phyloP scores from a whole-genome alignment of 2,888 invertebrate genomes.

The Cataglyphis livida region DNA sequence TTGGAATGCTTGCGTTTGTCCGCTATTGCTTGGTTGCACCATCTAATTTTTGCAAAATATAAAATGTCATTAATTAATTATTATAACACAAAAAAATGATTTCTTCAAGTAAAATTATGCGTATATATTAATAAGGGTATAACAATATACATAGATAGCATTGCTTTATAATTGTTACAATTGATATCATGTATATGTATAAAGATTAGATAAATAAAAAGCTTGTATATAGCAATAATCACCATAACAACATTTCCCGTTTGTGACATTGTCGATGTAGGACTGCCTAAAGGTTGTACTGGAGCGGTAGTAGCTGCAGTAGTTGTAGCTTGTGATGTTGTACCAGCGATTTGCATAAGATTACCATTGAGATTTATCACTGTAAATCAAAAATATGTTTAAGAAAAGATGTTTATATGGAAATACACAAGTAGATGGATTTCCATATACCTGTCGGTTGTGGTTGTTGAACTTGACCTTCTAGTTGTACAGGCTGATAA shows the following conservation, averaged over 20 bases:
- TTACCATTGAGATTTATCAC: constrained; percentile 92
- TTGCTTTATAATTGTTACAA: constrained; percentile 77
- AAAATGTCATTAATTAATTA: neutral
- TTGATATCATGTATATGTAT: constrained; percentile 79
- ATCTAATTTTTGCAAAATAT: constrained; percentile 84
- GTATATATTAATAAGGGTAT: neutral
- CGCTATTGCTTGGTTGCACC: constrained; percentile 86
- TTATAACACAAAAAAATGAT: neutral
- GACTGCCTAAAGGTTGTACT: constrained; percentile 85
- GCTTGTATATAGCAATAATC: constrained; percentile 82
- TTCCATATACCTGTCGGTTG: constrained; percentile 87
- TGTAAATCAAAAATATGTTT: constrained; percentile 75
- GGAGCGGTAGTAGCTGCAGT: constrained; percentile 86
- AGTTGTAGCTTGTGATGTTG: constrained; percentile 83
- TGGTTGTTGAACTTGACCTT: constrained; percentile 87
- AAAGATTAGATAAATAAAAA: constrained; percentile 82
- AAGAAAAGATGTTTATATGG: constrained; percentile 23
- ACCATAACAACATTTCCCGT: constrained; percentile 92
- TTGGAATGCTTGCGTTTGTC: constrained; percentile 87
- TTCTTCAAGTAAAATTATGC: neutral
- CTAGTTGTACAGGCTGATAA: constrained; percentile 92
- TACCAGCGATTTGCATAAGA: constrained; percentile 89
- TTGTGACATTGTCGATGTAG: constrained; percentile 83
- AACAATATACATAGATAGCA: neutral
- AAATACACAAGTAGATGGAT: neutral